Conservation (phyloP, 2,888 invertebrate genomes). For the Apodemia zela region DNA sequence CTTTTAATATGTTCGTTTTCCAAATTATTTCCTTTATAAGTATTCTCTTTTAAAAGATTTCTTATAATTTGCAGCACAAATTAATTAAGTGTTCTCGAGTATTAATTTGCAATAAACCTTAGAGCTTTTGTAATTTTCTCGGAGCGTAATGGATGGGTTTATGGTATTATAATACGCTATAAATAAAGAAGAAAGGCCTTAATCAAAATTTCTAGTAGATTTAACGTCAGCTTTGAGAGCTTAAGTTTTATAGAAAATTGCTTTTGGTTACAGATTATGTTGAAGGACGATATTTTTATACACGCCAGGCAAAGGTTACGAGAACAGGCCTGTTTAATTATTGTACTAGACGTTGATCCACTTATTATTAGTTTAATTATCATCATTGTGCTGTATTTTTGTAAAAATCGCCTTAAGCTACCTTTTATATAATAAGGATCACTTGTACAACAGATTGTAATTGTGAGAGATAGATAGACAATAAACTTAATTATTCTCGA, state of each 20-base stretch:
- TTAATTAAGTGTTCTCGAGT: slow-evolving; percentile 32
- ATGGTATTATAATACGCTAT: slow-evolving; percentile 39
- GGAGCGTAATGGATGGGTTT: slow-evolving; percentile 27
- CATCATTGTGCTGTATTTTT: background rate
- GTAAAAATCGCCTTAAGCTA: background rate
- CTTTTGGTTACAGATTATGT: background rate
- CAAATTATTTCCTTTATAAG: slow-evolving; percentile 4
- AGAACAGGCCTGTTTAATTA: background rate
- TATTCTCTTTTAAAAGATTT: slow-evolving; percentile 20
- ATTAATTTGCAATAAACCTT: slow-evolving; percentile 39
- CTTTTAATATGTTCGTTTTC: no score
- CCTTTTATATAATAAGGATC: no score
- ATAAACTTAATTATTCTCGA: no score
- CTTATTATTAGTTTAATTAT: background rate
- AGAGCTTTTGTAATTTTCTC: slow-evolving; percentile 30
- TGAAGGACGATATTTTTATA: slow-evolving; percentile 3
- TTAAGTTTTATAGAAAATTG: background rate
- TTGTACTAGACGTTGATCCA: background rate
- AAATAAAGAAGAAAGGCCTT: slow-evolving; percentile 47
- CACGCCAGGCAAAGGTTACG: background rate
- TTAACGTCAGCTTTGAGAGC: slow-evolving; percentile 18
- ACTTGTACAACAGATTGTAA: no score
- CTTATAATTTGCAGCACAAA: slow-evolving; percentile 31
- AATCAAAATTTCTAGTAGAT: slow-evolving; percentile 44
- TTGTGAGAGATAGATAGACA: no score